Base-by-base conservation (phyloP, 2,113 vertebrate genomes). In the Phylloscopus whistleri region DNA sequence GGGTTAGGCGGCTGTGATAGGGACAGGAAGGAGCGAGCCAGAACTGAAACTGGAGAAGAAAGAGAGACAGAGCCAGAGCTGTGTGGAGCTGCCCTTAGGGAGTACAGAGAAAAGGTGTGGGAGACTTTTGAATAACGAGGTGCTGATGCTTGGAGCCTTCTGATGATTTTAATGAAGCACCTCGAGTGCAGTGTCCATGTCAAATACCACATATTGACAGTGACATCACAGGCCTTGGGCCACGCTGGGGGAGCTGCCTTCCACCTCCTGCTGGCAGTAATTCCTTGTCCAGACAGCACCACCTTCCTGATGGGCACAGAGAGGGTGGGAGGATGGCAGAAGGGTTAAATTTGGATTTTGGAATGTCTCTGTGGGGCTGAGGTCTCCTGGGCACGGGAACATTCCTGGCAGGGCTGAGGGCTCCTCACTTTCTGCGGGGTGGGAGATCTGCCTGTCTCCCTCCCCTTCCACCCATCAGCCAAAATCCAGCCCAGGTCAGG, bases 271-370 rank as follows among this genome's bases (percentile, higher is more conserved):
- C 3, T 84, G 15, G 10, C 49, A 9, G 15, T 1, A 39, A 52
- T 11, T 13, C 4, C 60, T 51, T 8, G 21, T 17, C 35, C 17
- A 4, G 30, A 7, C 1, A 8, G 39, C 37, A 5, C 6, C 1
- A 4, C 20, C 35, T 41, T 58, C 55, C 48, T 5, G 55, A 7
- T 0, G 28, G 78, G 55, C 55, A 67, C 18, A 13, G 43, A 20
- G 55, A 16, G 53, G 59, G 15, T 2, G 15, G 24, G 20, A 35
- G 21, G 24, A 7, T 2, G 0, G 7, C 26, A 9, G 37, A 31
- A n/a, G 43, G 41, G 30, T 74, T 8, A 20, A 59, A 30, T 13
- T 13, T 12, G 2, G 4, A 16, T n/a, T 59, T 12, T 56, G 56
- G 41, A 4, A 19, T 52, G 9, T 51, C 16, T 44, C n/a, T n/a